These are phyloP conservation scores for Tragulus kanchil DNA, from an alignment of 2,113 vertebrate species.

Conservation along the genomic window DNA sequence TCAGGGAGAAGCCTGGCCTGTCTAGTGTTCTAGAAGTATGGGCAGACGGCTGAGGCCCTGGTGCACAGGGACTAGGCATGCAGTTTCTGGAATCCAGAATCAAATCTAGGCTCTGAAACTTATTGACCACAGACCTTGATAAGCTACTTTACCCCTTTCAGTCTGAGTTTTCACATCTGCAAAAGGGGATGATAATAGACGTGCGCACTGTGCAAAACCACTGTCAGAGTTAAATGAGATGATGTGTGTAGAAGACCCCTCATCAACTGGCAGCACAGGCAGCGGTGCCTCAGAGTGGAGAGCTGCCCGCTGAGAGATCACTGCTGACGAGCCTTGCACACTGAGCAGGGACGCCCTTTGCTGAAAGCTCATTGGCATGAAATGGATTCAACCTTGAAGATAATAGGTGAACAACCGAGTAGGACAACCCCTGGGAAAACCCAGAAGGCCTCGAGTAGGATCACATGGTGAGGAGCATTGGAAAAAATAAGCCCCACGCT, in stretches of 20 bases:
- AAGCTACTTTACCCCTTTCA: background rate
- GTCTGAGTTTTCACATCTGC: slow-evolving; percentile 14
- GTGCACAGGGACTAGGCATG: background rate
- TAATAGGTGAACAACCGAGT: background rate
- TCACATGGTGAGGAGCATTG: background rate
- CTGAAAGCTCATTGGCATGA: background rate
- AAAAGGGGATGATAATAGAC: slow-evolving; percentile 16
- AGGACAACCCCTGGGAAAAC: background rate
- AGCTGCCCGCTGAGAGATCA: background rate
- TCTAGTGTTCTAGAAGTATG: background rate
- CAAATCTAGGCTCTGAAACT: background rate
- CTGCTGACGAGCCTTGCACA: background rate
- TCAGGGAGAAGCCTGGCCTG: background rate
- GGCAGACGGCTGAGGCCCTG: background rate
- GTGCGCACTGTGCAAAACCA: background rate
- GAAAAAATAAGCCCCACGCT: background rate
- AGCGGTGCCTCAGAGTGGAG: background rate
- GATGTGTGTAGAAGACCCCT: background rate
- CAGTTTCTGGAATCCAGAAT: slow-evolving; percentile 16
- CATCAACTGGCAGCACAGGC: background rate
- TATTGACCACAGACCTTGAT: slow-evolving; percentile 13
- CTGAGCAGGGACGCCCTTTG: background rate
- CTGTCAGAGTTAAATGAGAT: background rate
- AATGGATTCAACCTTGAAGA: background rate
- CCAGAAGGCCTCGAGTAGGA: background rate